Evolutionary conservation across 1,140 invertebrate genomes (phyloP), one percentile per base, ranked within the genome.

Genomic region (Drosophila azteca): DNA sequence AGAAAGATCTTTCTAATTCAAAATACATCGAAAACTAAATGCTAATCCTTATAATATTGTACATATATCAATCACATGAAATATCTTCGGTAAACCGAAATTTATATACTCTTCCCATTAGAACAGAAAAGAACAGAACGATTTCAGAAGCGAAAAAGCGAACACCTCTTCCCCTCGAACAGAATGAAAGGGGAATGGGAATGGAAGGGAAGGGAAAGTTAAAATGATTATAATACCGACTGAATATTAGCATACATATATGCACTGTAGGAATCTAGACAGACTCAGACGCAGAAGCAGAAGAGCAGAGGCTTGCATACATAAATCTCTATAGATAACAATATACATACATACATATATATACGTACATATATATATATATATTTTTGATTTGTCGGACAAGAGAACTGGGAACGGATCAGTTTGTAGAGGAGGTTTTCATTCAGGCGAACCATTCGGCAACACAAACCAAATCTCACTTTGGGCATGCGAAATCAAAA

Each of bases 401-500:
- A 53, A 52, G 63, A 43, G 17, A 61, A 54, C 46, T 58, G 54
- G 63, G 62, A 77, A 58, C 58, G 63, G 46, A 66, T 52, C 29
- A 63, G 50, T 20, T 66, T 48, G 54, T 61, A 31, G 31, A 35
- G 51, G 46, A 77, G 62, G 58, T 67, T 87, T 87, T 66, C 65
- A 81, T 85, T 85, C 82, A 85, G 81, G 81, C 81, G 65, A 88
- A 82, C 59, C 83, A 88, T 87, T 87, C 84, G 83, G 83, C 13
- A 79, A 85, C 69, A 82, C 72, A 88, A 85, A 87, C 83, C 75
- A 39, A 83, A 88, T 83, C 62, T 73, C 50, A 77, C 71, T 84
- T 79, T 89, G 80, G 84, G 68, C 80, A 88, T 74, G 84, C 84
- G 82, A 90, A 89, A 89, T 89, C 84, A 88, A 88, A 88, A 84